Percentiles rank a stretch among this genome's conserved stretches.
Evolutionary conservation across 2,888 invertebrate species (phyloP).

Genomic region (Congeria kusceri): DNA sequence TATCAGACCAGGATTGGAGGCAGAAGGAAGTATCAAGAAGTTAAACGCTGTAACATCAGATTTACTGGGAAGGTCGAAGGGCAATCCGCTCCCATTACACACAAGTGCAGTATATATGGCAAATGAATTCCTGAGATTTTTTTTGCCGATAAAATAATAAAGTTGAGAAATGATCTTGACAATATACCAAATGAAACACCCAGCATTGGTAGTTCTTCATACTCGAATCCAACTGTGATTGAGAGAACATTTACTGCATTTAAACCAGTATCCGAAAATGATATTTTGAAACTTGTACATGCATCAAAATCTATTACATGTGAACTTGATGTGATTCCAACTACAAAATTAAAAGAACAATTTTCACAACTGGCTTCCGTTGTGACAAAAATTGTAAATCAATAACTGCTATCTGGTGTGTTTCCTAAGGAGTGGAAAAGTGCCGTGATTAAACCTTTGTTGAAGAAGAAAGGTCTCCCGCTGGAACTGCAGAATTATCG

Average conservation of each 20-base stretch:
- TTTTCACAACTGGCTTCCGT: conserved; percentile 30
- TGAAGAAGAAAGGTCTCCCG: conserved; percentile 48
- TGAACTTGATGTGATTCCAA: conserved; percentile 39
- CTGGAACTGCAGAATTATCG: conserved; percentile 38
- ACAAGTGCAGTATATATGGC: conserved; percentile 26
- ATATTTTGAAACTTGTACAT: conserved; percentile 3
- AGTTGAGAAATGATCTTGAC: conserved; percentile 32
- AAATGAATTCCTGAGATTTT: conserved; percentile 36
- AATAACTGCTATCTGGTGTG: conserved; percentile 27
- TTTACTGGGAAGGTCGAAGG: conserved; percentile 30
- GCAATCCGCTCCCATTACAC: conserved; percentile 35
- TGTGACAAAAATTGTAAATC: conserved; percentile 33
- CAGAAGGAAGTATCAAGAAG: conserved; percentile 34
- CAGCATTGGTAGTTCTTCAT: background rate
- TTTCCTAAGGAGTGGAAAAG: conserved; percentile 42
- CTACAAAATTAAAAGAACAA: conserved; percentile 26
- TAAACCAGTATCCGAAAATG: background rate
- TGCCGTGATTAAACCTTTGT: conserved; percentile 36
- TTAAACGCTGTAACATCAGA: conserved; percentile 32
- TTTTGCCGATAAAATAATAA: conserved; percentile 35
- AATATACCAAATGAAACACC: conserved; percentile 11
- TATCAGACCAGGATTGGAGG: conserved; percentile 35
- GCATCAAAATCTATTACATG: conserved; percentile 31
- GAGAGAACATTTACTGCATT: background rate
- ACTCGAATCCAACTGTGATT: background rate